Conservation (phyloP, 1,140 invertebrate species). For the Sycobia sp. region DNA sequence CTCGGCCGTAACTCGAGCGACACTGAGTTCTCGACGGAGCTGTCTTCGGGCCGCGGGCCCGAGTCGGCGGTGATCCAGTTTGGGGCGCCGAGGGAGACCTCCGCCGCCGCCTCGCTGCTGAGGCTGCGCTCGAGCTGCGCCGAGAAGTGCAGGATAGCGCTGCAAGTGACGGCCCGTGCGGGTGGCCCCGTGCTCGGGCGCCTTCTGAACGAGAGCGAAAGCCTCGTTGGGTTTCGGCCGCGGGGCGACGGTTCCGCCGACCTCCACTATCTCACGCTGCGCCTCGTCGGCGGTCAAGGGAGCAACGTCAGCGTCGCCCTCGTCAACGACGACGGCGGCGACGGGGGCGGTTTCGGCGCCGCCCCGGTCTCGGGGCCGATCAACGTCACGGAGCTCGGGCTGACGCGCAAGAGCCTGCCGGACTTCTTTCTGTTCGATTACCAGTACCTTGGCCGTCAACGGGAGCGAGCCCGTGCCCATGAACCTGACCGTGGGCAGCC, state of each 20-base stretch:
- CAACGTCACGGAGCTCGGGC: slow-evolving; percentile 43
- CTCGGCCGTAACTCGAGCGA: no score
- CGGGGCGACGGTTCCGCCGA: slow-evolving; percentile 52
- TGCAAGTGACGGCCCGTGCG: slow-evolving; percentile 44
- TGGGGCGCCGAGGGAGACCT: slow-evolving; percentile 41
- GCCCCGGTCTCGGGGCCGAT: no score
- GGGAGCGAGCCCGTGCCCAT: slow-evolving; percentile 66
- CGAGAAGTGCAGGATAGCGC: slow-evolving; percentile 45
- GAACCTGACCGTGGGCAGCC: slow-evolving; percentile 67
- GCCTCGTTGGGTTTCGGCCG: slow-evolving; percentile 61
- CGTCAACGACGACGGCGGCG: not conserved
- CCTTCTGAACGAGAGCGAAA: slow-evolving; percentile 41
- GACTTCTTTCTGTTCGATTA: slow-evolving; percentile 76
- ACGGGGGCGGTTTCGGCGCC: not conserved
- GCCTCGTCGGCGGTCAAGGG: slow-evolving; percentile 43
- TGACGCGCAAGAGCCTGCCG: slow-evolving; percentile 70
- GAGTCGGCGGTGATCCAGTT: slow-evolving; percentile 49
- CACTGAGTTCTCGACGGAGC: no score
- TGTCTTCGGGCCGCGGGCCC: no score
- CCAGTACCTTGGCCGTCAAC: slow-evolving; percentile 63
- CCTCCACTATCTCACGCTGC: slow-evolving; percentile 65
- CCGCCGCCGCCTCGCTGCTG: slow-evolving; percentile 35
- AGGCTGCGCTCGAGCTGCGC: slow-evolving; percentile 46
- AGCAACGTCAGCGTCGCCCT: slow-evolving; percentile 42
- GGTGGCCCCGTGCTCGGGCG: slow-evolving; percentile 33